Evolutionary conservation across 2,888 invertebrate genomes (phyloP), one percentile per base, ranked within the genome.

Genomic region (Ctenicera cuprea): DNA sequence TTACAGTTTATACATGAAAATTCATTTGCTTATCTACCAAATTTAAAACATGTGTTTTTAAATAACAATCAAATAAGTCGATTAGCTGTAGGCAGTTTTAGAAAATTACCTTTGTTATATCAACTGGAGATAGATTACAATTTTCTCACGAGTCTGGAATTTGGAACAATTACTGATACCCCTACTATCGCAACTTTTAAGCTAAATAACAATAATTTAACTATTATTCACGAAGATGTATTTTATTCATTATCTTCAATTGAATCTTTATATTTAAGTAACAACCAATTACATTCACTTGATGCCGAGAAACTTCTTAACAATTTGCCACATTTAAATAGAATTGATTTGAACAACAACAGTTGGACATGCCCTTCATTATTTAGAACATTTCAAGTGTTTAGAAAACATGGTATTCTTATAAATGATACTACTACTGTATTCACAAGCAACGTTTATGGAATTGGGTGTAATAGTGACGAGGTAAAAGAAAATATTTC

Each of bases 1-100:
- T 20, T 50, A 12, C 1, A 50, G 12, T 9, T 12, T 12, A 22
- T 50, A 22, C 18, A 16, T 11, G 20, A 5, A 12, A 50, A 20
- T 22, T 12, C n/a, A 3, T 57, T 94, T 81, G 89, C 89, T 37
- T 91, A 92, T 48, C 88, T 93, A 8, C 86, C 87, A 41, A 90
- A 90, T 0, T 87, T 95, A 4, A 87, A 89, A 78, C 90, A 90
- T 12, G 9, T 73, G 12, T 14, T 61, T 38, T 41, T 41, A 14
- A 41, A 41, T 14, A 41, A 41, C 8, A 41, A 41, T 41, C 41
- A 14, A 14, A 12, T 41, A 14, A 14, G 3, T 12, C 41, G 41
- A 3, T 14, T 41, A 14, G 41, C 41, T 14, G 41, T 41, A 14
- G 41, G 41, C 8, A n/a, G 41, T 14, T 41, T 41, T 41, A 41